These are phyloP conservation scores for Corythaeola cristata DNA, from an alignment of 2,113 vertebrate genomes.

Conservation along the genomic window DNA sequence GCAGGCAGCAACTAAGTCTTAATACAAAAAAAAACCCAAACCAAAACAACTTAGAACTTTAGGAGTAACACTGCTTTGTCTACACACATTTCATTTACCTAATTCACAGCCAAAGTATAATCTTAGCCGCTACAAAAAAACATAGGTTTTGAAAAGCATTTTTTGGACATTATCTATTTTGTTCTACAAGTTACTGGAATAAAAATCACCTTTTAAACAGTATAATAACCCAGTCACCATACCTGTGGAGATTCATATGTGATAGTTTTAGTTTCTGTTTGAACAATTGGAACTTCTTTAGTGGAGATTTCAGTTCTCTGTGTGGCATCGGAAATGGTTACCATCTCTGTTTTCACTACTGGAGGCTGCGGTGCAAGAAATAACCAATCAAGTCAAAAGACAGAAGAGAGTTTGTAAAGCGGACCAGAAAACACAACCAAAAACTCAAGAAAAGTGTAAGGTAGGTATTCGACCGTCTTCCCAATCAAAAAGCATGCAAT, in stretches of 20 bases:
- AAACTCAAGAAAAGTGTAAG: neutral
- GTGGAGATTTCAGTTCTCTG: conserved; percentile 98
- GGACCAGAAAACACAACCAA: neutral
- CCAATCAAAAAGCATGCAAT: conserved; percentile 6
- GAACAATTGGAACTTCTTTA: conserved; percentile 98
- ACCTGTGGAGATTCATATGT: conserved; percentile 98
- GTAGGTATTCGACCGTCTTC: neutral
- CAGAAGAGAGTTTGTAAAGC: neutral
- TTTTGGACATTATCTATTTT: neutral
- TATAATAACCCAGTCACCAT: neutral
- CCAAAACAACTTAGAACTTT: neutral
- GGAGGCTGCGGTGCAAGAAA: conserved; percentile 86
- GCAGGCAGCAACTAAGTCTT: neutral
- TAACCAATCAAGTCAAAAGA: conserved; percentile 67
- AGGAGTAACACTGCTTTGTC: neutral
- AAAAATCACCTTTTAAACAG: neutral
- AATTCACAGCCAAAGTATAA: neutral
- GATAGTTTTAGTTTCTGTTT: conserved; percentile 99
- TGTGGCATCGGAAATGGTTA: conserved; percentile 97
- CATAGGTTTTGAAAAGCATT: neutral
- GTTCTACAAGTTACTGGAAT: neutral
- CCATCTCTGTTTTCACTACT: conserved; percentile 99
- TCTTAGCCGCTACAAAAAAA: neutral
- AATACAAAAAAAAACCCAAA: neutral
- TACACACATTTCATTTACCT: neutral